Evolutionary conservation across 92 coral and sea anemone genomes (phyloP).

Genomic region (Actinernus sp.): DNA sequence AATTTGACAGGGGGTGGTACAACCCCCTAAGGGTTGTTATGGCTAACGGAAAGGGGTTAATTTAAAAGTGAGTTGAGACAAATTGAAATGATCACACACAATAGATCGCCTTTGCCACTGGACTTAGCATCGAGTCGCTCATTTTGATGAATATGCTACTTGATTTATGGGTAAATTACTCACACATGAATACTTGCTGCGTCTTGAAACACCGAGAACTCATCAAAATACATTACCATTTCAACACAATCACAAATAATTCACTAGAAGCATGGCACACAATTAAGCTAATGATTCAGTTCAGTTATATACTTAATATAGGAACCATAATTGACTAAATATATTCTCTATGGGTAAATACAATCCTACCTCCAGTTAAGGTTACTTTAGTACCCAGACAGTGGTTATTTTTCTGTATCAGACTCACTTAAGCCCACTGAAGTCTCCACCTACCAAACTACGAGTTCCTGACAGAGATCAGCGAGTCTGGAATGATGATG

Average conservation of each 20-base stretch:
- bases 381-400: not conserved
- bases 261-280: no score
- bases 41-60: not conserved
- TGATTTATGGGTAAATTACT: no score
- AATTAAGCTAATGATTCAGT: no score
- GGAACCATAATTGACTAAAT: no score
- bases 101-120: not conserved
- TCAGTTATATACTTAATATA: no score
- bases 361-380: not conserved
- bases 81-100: not conserved
- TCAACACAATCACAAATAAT: no score
- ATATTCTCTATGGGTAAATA: not conserved
- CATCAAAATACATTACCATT: no score
- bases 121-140: not conserved
- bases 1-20: not conserved
- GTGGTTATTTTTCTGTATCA: conserved; percentile 10
- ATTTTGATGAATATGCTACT: no score
- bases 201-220: no score
- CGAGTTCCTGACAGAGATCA: conserved; percentile 91
- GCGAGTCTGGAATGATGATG: conserved; percentile 89
- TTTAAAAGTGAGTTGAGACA: not conserved
- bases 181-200: no score
- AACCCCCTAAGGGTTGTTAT: conserved; percentile 1
- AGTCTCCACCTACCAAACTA: conserved; percentile 88
- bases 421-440: conserved; percentile 82